Conservation (phyloP, 2,888 invertebrate species). For the Chrysolina americana region DNA sequence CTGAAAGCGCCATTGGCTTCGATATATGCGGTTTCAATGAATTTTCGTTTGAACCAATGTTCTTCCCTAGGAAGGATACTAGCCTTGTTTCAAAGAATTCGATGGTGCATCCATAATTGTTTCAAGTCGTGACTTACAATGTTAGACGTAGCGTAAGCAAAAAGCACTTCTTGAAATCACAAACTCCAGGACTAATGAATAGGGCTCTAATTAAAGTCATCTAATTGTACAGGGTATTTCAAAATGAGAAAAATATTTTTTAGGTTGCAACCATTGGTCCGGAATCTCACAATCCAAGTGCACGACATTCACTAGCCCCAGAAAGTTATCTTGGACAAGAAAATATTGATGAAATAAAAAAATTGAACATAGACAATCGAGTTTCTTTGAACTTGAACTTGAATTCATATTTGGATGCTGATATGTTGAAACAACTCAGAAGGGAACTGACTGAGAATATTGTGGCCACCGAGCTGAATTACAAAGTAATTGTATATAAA, state of each 20-base stretch:
- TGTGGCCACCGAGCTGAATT: slow-evolving; percentile 80
- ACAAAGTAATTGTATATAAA: slow-evolving; percentile 70
- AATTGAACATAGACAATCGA: slow-evolving; percentile 34
- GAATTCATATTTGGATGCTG: slow-evolving; percentile 73
- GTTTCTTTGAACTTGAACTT: slow-evolving; percentile 55
- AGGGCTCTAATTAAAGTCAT: too few species aligned
- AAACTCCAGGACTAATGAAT: too few species aligned
- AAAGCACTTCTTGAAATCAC: too few species aligned
- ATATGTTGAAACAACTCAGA: slow-evolving; percentile 77
- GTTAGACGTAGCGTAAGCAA: too few species aligned
- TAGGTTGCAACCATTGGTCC: slow-evolving; percentile 57
- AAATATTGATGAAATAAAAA: slow-evolving; percentile 30
- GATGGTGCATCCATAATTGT: too few species aligned
- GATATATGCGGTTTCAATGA: too few species aligned
- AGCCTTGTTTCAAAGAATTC: too few species aligned
- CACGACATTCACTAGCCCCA: slow-evolving; percentile 76
- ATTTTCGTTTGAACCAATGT: too few species aligned
- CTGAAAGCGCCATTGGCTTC: too few species aligned
- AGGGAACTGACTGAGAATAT: slow-evolving; percentile 79
- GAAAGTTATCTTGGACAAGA: slow-evolving; percentile 30
- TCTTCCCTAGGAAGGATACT: too few species aligned
- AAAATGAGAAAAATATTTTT: slow-evolving; percentile 10
- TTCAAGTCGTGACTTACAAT: too few species aligned
- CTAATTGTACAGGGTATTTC: not conserved
- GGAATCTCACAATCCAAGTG: slow-evolving; percentile 79